Evolutionary conservation across 2,113 vertebrate genomes (phyloP).

Genomic region (Nannospalax galili): DNA sequence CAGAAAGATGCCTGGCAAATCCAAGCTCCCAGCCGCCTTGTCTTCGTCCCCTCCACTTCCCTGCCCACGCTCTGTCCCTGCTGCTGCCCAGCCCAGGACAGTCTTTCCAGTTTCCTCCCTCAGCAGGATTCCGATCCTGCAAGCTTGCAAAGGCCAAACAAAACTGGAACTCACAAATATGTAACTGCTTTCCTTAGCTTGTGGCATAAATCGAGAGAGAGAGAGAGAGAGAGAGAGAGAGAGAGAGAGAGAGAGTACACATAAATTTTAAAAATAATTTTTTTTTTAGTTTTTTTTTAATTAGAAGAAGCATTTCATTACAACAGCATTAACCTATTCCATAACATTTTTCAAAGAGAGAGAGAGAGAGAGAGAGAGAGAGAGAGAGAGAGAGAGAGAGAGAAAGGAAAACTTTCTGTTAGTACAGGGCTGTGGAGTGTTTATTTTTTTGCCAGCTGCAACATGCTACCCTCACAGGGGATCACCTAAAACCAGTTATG

Average conservation of each 20-base stretch:
- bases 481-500: constrained; percentile 85
- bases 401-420: constrained; percentile 76
- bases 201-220: constrained; percentile 82
- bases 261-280: too few species aligned
- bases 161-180: constrained; percentile 81
- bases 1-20: neutral
- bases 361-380: neutral
- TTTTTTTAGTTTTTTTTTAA: too few species aligned
- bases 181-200: constrained; percentile 84
- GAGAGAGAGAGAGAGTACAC: neutral
- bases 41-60: neutral
- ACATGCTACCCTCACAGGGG: constrained; percentile 88
- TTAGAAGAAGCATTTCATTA: too few species aligned
- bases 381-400: constrained; percentile 42
- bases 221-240: neutral
- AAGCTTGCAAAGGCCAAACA: constrained; percentile 73
- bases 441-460: constrained; percentile 90
- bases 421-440: constrained; percentile 85
- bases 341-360: too few species aligned
- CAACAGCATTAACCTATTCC: too few species aligned
- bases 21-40: neutral
- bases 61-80: neutral
- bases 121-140: constrained; percentile 63
- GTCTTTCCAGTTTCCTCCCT: constrained; percentile 56
- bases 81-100: neutral